Conservation (phyloP, 2,888 invertebrate species). For the Drosophila merina region DNA sequence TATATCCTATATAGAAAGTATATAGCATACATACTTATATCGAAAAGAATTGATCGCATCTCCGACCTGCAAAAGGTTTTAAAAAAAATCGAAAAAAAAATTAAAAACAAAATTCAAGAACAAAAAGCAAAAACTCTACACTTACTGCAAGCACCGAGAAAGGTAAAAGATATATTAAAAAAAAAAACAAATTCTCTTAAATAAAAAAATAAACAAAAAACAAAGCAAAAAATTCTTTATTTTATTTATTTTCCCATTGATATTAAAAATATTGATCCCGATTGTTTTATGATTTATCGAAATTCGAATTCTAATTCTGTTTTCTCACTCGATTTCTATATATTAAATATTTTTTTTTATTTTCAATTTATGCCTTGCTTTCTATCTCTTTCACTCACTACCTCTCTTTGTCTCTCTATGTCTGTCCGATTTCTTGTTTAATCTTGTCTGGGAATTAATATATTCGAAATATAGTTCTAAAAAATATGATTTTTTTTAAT, state of each 20-base stretch:
- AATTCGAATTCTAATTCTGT: background rate
- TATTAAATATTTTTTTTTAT: background rate
- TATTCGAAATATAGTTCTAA: background rate
- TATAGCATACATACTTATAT: conserved; percentile 57
- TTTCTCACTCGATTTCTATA: conserved; percentile 3
- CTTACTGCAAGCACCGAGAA: conserved; percentile 81
- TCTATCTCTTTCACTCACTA: conserved; percentile 6
- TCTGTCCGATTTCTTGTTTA: background rate
- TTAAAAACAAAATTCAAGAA: conserved; percentile 23
- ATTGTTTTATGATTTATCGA: background rate
- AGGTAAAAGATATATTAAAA: conserved; percentile 66
- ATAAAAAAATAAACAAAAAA: conserved; percentile 56
- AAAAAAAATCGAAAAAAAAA: background rate
- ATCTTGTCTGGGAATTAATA: too few species aligned
- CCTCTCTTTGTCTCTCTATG: conserved; percentile 2
- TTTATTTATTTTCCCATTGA: conserved; percentile 52
- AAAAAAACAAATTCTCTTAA: background rate
- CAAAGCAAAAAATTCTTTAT: conserved; percentile 77
- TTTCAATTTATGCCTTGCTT: background rate
- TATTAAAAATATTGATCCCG: too few species aligned
- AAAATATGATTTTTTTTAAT: background rate
- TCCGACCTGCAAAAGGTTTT: conserved; percentile 12
- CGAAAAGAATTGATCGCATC: conserved; percentile 66
- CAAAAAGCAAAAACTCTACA: conserved; percentile 66
- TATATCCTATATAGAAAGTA: conserved; percentile 48